Percentiles rank a stretch among this genome's conserved stretches.
Evolutionary conservation across 2,797 vertebrate genomes (phyloP).

Genomic region (Hippoglossus hippoglossus): DNA sequence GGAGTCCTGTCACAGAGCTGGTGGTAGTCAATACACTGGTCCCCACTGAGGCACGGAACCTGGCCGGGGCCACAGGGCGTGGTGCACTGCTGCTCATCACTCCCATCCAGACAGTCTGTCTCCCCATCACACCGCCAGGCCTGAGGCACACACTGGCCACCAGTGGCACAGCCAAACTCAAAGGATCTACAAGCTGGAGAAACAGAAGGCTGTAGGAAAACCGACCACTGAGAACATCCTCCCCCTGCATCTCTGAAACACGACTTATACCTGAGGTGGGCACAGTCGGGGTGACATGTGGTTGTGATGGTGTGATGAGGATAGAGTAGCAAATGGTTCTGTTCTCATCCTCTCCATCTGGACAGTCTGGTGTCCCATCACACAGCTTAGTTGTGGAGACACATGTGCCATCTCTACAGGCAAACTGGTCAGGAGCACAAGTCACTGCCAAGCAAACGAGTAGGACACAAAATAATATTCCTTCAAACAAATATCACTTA

Average conservation of each 20-base stretch:
- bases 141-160: slow-evolving; percentile 84
- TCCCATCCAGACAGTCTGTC: slow-evolving; percentile 88
- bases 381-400: slow-evolving; percentile 75
- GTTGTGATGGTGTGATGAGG: background rate
- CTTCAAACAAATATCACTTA: background rate
- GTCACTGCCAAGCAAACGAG: slow-evolving; percentile 65
- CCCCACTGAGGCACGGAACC: slow-evolving; percentile 77
- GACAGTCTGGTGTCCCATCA: slow-evolving; percentile 85
- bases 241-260: background rate
- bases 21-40: slow-evolving; percentile 83
- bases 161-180: slow-evolving; percentile 84
- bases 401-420: slow-evolving; percentile 84
- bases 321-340: slow-evolving; percentile 61
- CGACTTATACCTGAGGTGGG: slow-evolving; percentile 60
- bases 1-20: slow-evolving; percentile 88
- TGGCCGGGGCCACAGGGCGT: slow-evolving; percentile 76
- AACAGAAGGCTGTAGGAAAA: background rate
- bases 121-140: slow-evolving; percentile 91
- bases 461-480: background rate
- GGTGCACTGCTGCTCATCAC: slow-evolving; percentile 86
- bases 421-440: slow-evolving; percentile 81
- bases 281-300: slow-evolving; percentile 16
- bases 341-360: slow-evolving; percentile 84
- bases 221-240: background rate
- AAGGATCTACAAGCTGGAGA: slow-evolving; percentile 77